Evolutionary conservation across 2,113 vertebrate species (phyloP).

Genomic region (Rhadina sibilatrix): DNA sequence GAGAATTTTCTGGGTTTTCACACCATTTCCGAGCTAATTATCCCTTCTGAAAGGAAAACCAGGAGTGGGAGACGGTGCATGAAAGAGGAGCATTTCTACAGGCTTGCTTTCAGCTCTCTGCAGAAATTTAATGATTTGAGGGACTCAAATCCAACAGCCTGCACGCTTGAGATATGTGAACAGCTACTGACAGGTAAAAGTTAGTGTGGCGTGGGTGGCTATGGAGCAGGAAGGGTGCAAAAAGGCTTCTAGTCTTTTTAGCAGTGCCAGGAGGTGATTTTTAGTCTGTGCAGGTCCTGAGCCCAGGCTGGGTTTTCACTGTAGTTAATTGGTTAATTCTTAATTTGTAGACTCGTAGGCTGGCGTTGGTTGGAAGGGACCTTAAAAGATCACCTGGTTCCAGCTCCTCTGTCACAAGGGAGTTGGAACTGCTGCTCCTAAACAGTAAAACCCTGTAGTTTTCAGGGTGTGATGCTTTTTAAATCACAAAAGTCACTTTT

Average conservation of each 20-base stretch:
- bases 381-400: not conserved
- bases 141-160: not conserved
- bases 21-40: not conserved
- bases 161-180: not conserved
- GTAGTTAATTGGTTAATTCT: not conserved
- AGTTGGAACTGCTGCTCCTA: not conserved
- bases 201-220: not conserved
- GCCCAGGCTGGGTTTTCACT: not conserved
- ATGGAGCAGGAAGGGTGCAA: not conserved
- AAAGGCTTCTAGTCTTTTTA: not conserved
- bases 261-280: not conserved
- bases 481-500: not conserved
- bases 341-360: not conserved
- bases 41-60: not conserved
- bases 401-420: accelerated
- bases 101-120: not conserved
- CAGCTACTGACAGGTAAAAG: not conserved
- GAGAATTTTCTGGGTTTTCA: not conserved
- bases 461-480: not conserved
- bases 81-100: not conserved
- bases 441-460: not conserved
- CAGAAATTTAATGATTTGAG: not conserved
- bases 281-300: not conserved
- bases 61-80: not conserved
- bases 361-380: not conserved